phyloP scores from a whole-genome alignment of 2,888 invertebrate species.

The Polydrusus cervinus region DNA sequence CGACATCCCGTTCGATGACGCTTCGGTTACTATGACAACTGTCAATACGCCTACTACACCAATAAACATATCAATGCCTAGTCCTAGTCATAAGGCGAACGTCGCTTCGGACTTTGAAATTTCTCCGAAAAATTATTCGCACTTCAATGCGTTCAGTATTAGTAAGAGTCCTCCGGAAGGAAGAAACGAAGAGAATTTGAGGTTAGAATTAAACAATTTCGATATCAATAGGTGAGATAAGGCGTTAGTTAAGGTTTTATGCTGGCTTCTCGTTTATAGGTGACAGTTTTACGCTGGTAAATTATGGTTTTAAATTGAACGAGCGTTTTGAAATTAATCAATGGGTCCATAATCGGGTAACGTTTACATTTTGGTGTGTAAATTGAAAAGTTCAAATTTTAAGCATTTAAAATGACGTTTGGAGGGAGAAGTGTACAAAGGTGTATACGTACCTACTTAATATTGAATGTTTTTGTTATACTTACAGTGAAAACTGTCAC shows the following conservation, averaged over 20 bases:
- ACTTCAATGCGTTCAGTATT: slow-evolving; percentile 61
- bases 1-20: slow-evolving; percentile 63
- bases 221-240: slow-evolving; percentile 64
- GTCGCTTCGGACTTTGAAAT: slow-evolving; percentile 11
- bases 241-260: slow-evolving; percentile 28
- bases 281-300: slow-evolving; percentile 25
- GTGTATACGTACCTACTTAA: background rate
- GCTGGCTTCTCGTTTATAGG: slow-evolving; percentile 26
- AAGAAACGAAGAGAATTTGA: slow-evolving; percentile 52
- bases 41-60: slow-evolving; percentile 41
- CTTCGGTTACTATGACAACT: slow-evolving; percentile 27
- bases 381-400: background rate
- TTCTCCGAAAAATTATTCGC: slow-evolving; percentile 49
- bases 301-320: slow-evolving; percentile 3
- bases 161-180: slow-evolving; percentile 57
- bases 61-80: slow-evolving; percentile 46
- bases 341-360: background rate
- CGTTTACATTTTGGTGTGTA: background rate
- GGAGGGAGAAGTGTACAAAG: too few relatives aligned
- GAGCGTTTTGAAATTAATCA: background rate
- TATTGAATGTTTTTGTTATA: background rate
- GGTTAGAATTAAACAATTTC: slow-evolving; percentile 66
- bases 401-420: too few relatives aligned
- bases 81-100: background rate
- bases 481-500: too few relatives aligned